Percentiles rank a stretch among this genome's conserved stretches.
phyloP scores from a whole-genome alignment of 2,888 invertebrate genomes.

The Apantesis nais region DNA sequence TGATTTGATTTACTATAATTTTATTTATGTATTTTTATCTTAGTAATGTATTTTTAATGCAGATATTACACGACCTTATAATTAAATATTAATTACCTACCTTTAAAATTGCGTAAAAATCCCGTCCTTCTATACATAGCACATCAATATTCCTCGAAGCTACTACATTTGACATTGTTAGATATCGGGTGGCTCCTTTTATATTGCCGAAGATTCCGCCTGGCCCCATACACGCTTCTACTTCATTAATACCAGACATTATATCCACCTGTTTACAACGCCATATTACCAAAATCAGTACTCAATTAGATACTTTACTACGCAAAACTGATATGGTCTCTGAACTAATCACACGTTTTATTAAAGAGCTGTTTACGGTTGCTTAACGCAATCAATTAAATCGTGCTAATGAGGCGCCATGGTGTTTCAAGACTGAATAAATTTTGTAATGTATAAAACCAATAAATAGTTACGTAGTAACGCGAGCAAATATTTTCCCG shows the following conservation, averaged over 20 bases:
- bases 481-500: not conserved
- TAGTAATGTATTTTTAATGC: not conserved
- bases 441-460: slow-evolving; percentile 3
- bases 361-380: not conserved
- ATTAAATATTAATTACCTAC: slow-evolving; percentile 46
- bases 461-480: not conserved
- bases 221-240: slow-evolving; percentile 81
- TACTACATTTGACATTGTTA: slow-evolving; percentile 75
- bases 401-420: slow-evolving; percentile 2
- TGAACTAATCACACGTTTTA: slow-evolving; percentile 4
- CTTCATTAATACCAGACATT: slow-evolving; percentile 73
- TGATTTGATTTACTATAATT: not conserved
- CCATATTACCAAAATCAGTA: not conserved
- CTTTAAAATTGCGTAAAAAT: slow-evolving; percentile 78
- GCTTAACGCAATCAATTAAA: slow-evolving; percentile 7
- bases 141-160: slow-evolving; percentile 82
- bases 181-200: slow-evolving; percentile 68
- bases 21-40: not conserved
- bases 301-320: not conserved
- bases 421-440: slow-evolving; percentile 3
- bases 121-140: slow-evolving; percentile 74
- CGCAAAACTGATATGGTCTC: not conserved
- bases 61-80: not conserved
- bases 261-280: slow-evolving; percentile 69
- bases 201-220: slow-evolving; percentile 83